phyloP scores from a whole-genome alignment of 2,113 vertebrate genomes.

The human region DNA sequence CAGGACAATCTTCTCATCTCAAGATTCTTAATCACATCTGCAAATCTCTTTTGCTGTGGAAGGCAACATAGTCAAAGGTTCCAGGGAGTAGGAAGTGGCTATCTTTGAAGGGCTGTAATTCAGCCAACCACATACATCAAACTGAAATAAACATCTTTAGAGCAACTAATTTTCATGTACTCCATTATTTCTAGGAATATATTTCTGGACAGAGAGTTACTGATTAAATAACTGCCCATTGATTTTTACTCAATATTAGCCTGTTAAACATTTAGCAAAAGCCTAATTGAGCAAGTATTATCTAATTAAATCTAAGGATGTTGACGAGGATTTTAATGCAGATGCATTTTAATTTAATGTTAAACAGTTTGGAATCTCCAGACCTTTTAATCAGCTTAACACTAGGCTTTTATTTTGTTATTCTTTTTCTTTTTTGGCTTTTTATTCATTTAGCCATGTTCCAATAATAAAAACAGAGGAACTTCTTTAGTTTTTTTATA shows the following conservation, averaged over 20 bases:
- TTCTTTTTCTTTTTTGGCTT: background rate
- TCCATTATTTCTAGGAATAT: background rate
- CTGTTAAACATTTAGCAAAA: background rate
- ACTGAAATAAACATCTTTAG: background rate
- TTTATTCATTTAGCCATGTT: background rate
- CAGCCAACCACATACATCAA: background rate
- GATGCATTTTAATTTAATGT: conserved; percentile 27
- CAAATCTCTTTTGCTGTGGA: background rate
- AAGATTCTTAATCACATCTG: background rate
- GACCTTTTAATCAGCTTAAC: background rate
- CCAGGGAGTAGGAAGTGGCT: background rate
- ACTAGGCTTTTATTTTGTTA: background rate
- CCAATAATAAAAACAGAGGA: background rate
- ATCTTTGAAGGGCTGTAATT: background rate
- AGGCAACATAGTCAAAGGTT: background rate
- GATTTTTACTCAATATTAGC: background rate
- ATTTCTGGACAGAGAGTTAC: background rate
- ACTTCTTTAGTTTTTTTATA: background rate
- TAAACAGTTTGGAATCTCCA: background rate
- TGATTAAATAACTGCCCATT: background rate
- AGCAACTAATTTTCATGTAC: background rate
- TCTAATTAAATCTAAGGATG: background rate
- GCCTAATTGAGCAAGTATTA: background rate
- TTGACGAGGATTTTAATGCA: background rate
- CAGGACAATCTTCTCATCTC: background rate